Evolutionary conservation across 2,797 vertebrate species (phyloP), one percentile per base, ranked within the genome.

Genomic region (Myripristis murdjan): DNA sequence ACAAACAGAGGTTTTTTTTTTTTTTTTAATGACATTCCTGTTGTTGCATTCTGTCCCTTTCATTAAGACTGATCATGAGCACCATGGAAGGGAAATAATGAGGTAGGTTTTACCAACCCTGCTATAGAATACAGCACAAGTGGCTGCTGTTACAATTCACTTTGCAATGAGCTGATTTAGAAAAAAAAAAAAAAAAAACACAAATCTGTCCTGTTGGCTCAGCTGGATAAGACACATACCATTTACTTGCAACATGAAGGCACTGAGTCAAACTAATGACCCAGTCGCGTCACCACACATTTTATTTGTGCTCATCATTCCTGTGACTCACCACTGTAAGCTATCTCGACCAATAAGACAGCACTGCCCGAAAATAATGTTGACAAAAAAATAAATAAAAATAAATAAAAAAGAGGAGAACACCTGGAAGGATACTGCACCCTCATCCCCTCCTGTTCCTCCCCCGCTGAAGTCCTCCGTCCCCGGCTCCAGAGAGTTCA

Each of bases 401-500:
- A 51, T 51, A 53, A 16, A 64, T 16, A 31, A 6, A 4, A 31
- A 31, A 31, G 6, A 3, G 14, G 20, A 51, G 4, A 64, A 60
- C 53, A 79, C 63, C 63, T 69, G 35, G 47, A 90, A 91, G 77
- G 92, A 92, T 90, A 91, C 91, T 23, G 92, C 75, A 11, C 70
- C 92, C 84, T 94, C 93, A 12, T 93, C 92, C 51, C 91, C 93
- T 73, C 88, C 95, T 1, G 94, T 79, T 78, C 93, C 86, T 61
- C 89, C 91, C 20, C 91, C 89, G 0, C 78, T 56, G 12, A 96
- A 96, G 89, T 96, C 95, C 88, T 95, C 95, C 70, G 95, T 92
- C 18, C 89, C 92, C 0, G 95, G 94, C 75, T 97, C 96, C 73
- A 95, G 90, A 77, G 95, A 95, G 70, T 95, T 96, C 91, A 96